These are phyloP conservation scores for Brachycybe producta DNA, from an alignment of 2,888 invertebrate genomes.

Conservation along the genomic window DNA sequence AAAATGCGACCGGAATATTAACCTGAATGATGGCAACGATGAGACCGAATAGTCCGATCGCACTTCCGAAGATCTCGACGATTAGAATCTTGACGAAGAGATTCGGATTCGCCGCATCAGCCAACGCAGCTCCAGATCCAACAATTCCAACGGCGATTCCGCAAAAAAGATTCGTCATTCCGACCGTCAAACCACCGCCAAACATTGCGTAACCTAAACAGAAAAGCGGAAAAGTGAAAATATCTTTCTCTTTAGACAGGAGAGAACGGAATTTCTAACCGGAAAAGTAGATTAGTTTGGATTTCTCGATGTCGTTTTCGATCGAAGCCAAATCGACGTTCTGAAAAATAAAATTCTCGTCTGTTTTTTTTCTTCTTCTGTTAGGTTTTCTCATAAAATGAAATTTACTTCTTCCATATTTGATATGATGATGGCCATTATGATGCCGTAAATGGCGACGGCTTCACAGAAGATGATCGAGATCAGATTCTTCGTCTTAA, in stretches of 20 bases:
- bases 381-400: background rate
- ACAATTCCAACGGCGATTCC: constrained; percentile 96
- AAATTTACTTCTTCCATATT: constrained; percentile 50
- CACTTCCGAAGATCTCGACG: constrained; percentile 97
- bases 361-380: background rate
- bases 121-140: constrained; percentile 90
- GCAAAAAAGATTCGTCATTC: constrained; percentile 90
- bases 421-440: constrained; percentile 92
- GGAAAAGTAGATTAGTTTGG: constrained; percentile 22
- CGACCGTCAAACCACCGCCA: constrained; percentile 88
- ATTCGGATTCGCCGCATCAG: constrained; percentile 92
- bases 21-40: constrained; percentile 94
- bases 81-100: constrained; percentile 97
- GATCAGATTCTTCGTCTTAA: constrained; percentile 98
- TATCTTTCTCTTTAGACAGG: background rate
- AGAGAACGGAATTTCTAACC: constrained; percentile 14
- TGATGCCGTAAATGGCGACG: constrained; percentile 97
- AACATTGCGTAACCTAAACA: constrained; percentile 83
- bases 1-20: constrained; percentile 1
- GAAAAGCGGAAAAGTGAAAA: background rate
- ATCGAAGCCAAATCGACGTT: constrained; percentile 14
- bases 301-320: constrained; percentile 1
- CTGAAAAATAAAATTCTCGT: constrained; percentile 13
- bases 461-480: constrained; percentile 99
- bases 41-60: constrained; percentile 95